These are phyloP conservation scores for Colletes collaris DNA, from an alignment of 2,888 invertebrate genomes.

Conservation along the genomic window DNA sequence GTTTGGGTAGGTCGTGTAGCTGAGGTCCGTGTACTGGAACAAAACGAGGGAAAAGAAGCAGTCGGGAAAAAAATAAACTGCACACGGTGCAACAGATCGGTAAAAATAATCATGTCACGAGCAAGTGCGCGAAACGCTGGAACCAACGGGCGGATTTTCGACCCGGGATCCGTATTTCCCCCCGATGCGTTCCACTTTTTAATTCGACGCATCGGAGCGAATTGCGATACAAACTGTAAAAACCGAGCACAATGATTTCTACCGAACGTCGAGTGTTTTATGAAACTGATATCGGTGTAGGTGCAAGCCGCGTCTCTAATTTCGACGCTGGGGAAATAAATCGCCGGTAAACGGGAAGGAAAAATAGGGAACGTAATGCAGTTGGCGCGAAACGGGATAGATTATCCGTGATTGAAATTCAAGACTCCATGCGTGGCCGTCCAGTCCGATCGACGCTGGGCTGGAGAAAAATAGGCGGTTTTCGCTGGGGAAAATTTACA, in stretches of 20 bases:
- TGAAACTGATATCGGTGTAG: constrained; percentile 45
- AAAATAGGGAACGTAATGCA: constrained; percentile 5
- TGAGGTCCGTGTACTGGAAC: constrained; percentile 95
- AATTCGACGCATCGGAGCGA: constrained; percentile 50
- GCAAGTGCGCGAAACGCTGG: neutral
- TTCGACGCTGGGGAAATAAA: constrained; percentile 34
- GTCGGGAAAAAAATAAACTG: constrained; percentile 1
- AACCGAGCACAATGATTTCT: constrained; percentile 71
- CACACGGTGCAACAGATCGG: neutral
- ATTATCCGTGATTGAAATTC: constrained; percentile 57
- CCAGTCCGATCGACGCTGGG: neutral
- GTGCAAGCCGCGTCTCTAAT: constrained; percentile 50
- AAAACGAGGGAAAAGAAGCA: neutral
- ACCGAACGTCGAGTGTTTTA: constrained; percentile 69
- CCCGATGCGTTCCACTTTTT: constrained; percentile 41
- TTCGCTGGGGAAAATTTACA: constrained; percentile 11
- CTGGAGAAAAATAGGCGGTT: neutral
- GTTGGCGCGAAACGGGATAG: constrained; percentile 26
- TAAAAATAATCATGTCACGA: constrained; percentile 32
- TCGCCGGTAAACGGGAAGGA: neutral
- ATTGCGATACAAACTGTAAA: constrained; percentile 54
- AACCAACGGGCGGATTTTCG: constrained; percentile 27
- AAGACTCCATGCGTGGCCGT: constrained; percentile 53
- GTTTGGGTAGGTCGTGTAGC: constrained; percentile 94
- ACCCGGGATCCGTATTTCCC: constrained; percentile 49